Base-by-base conservation (phyloP, 1,140 invertebrate genomes). In the Sinella curviseta region DNA sequence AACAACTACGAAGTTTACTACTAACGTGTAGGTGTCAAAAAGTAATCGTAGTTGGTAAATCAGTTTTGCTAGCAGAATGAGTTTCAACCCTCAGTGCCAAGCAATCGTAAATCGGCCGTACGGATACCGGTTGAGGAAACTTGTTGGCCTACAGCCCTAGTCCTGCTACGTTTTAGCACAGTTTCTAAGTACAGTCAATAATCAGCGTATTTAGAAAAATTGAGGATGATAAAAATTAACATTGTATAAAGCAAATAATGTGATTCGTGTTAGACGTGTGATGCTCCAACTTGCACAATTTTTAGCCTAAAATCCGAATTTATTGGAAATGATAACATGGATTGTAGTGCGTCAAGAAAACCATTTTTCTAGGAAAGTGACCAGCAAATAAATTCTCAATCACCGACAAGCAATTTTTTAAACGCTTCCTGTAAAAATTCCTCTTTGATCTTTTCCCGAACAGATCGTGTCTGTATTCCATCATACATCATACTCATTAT, bases 101-200 rank as follows among this genome's bases (percentile, higher is more conserved):
- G 39, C 39, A 48, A 20, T 48, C 39, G 20, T 48, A 48, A 48
- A 48, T 48, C 39, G 39, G 20, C 39, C 57, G 4, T 60, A n/a
- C 24, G 3, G 24, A 26, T 60, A 60, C 57, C 57, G 57, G 57
- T 60, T 60, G 24, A 60, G 24, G 57, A 60, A 60, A 60, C 57
- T 60, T 60, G 57, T 60, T 60, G 57, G 57, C 57, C 57, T 60
- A 60, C 57, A 60, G 57, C 8, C 57, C 57, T 60, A 60, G 57
- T 60, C 12, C 57, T 48, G 8, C n/a, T n/a, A n/a, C n/a, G n/a
- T n/a, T n/a, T n/a, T n/a, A n/a, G n/a, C n/a, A n/a, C n/a, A n/a
- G n/a, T n/a, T n/a, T n/a, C n/a, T n/a, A n/a, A n/a, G n/a, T n/a
- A n/a, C n/a, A n/a, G n/a, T n/a, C n/a, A n/a, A n/a, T n/a, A n/a